Evolutionary conservation across 2,113 vertebrate species (phyloP).

Genomic region (Callopanchax toddi): DNA sequence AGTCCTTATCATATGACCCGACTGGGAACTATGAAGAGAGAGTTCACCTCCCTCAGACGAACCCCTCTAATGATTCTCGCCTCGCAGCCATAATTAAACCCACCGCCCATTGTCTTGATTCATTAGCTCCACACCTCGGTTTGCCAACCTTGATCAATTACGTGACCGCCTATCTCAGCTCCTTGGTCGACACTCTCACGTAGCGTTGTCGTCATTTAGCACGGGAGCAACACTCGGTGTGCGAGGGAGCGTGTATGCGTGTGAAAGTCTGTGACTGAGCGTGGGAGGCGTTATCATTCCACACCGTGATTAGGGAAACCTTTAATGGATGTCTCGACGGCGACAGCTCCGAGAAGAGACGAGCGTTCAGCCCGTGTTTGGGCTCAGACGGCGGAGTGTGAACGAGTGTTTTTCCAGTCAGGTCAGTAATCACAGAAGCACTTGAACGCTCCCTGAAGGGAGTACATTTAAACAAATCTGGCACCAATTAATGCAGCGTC

Average conservation of each 20-base stretch:
- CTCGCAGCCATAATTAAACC: conserved; percentile 74
- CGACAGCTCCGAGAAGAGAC: conserved; percentile 53
- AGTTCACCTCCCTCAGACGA: conserved; percentile 65
- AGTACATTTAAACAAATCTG: conserved; percentile 23
- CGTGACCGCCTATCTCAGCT: conserved; percentile 62
- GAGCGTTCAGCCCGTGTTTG: conserved; percentile 54
- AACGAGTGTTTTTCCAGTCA: conserved; percentile 11
- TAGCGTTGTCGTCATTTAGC: conserved; percentile 39
- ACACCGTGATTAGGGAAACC: conserved; percentile 54
- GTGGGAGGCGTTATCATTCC: conserved; percentile 53
- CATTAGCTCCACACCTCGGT: conserved; percentile 68
- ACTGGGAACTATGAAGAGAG: conserved; percentile 40
- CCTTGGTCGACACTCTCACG: conserved; percentile 57
- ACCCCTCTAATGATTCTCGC: conserved; percentile 69
- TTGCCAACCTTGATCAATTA: conserved; percentile 79
- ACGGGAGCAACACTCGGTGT: conserved; percentile 6
- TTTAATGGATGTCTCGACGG: conserved; percentile 61
- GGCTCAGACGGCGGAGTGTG: conserved; percentile 24
- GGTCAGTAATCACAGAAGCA: conserved; percentile 10
- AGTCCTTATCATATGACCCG: conserved; percentile 64
- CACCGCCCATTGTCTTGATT: conserved; percentile 73
- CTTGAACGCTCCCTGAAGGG: conserved; percentile 26
- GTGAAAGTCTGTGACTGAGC: conserved; percentile 24
- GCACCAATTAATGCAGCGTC: conserved; percentile 44
- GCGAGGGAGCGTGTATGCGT: neutral